These are phyloP conservation scores for Mellilla xanthometata DNA, from an alignment of 2,888 invertebrate species.

Conservation along the genomic window DNA sequence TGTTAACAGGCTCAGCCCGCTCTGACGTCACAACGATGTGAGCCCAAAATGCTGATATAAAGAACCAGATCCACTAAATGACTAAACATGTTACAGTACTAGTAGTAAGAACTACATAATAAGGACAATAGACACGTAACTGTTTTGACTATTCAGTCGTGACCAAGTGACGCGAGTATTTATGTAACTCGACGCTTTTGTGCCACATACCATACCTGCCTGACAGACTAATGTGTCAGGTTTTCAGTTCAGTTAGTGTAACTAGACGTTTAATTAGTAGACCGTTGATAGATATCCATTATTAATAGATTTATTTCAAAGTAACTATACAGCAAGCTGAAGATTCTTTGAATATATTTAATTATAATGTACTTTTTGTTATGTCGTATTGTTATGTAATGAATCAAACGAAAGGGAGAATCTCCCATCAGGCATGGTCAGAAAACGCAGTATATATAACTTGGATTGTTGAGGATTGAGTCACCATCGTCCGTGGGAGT, in stretches of 20 bases:
- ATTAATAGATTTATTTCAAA: not conserved
- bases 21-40: slow-evolving; percentile 12
- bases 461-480: too few species aligned
- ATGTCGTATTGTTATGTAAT: too few species aligned
- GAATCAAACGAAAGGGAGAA: too few species aligned
- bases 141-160: slow-evolving; percentile 9
- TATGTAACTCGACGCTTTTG: slow-evolving; percentile 4
- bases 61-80: not conserved
- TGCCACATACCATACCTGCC: not conserved
- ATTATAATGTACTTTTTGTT: too few species aligned
- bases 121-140: not conserved
- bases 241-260: slow-evolving; percentile 18
- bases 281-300: slow-evolving; percentile 9
- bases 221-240: not conserved
- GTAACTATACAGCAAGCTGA: too few species aligned
- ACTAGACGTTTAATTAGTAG: slow-evolving; percentile 17
- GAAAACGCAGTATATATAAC: too few species aligned
- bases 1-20: slow-evolving; percentile 1
- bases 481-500: too few species aligned
- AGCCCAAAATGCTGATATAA: slow-evolving; percentile 18
- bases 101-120: not conserved
- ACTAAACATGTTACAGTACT: not conserved
- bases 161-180: slow-evolving; percentile 14
- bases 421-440: too few species aligned
- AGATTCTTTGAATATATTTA: too few species aligned